Percentiles rank a stretch among this genome's conserved stretches.
These are phyloP conservation scores for Tursiops truncatus DNA, from an alignment of 2,113 vertebrate species.

Conservation along the genomic window DNA sequence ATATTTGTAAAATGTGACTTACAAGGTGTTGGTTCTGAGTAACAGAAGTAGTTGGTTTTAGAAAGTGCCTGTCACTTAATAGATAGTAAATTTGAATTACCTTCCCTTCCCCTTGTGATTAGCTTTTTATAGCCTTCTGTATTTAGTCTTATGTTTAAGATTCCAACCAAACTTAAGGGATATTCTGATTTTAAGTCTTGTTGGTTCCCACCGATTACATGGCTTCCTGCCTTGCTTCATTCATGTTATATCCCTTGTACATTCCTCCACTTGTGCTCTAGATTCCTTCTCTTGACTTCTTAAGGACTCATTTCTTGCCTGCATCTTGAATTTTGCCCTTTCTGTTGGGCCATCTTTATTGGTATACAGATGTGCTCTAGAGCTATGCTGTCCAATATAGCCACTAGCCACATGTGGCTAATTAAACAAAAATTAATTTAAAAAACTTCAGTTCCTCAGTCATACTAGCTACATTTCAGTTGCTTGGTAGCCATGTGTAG, in stretches of 20 bases:
- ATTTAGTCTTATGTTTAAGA: neutral
- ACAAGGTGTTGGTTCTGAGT: neutral
- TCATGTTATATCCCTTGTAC: neutral
- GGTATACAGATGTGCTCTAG: neutral
- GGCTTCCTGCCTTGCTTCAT: neutral
- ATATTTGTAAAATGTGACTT: constrained; percentile 30
- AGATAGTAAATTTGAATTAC: neutral
- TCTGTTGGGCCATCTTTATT: neutral
- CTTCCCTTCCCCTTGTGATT: neutral
- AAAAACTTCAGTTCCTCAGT: neutral
- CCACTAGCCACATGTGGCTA: neutral
- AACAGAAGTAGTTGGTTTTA: constrained; percentile 7
- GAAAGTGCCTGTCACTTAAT: neutral
- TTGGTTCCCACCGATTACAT: neutral
- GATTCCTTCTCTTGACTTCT: constrained; percentile 12
- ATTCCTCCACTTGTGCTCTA: neutral
- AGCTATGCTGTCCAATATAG: neutral
- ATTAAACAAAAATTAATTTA: neutral
- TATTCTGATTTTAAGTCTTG: neutral
- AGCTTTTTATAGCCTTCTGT: neutral
- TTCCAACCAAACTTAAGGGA: neutral
- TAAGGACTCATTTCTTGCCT: neutral
- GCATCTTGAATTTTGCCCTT: neutral
- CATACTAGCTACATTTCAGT: neutral
- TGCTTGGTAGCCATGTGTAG: neutral